These are phyloP conservation scores for Muntiacus muntjak DNA, from an alignment of 2,113 vertebrate species.

Conservation along the genomic window DNA sequence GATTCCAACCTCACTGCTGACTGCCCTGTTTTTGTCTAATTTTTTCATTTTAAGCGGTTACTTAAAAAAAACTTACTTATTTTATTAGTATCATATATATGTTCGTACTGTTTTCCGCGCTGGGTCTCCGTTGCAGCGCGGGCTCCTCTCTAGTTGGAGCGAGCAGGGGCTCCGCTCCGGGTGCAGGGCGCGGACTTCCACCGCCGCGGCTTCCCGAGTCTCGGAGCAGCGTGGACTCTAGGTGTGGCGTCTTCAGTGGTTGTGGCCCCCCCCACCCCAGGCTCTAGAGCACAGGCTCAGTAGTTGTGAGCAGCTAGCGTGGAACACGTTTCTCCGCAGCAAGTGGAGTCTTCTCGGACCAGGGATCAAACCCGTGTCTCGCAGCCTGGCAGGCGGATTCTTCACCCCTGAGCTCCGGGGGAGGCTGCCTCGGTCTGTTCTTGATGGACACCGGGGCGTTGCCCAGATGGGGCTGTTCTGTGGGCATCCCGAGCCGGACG, in stretches of 20 bases:
- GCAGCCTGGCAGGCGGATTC: neutral
- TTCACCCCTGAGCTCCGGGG: no score
- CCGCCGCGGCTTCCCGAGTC: neutral
- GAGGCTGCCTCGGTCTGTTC: accelerated
- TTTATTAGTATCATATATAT: accelerated
- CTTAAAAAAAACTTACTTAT: neutral
- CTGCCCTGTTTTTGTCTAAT: accelerated
- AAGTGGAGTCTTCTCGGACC: neutral
- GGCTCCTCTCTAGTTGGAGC: accelerated
- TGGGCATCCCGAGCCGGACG: neutral
- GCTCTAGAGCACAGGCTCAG: neutral
- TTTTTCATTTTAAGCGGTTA: neutral
- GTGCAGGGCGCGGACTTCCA: accelerated
- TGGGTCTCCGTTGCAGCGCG: accelerated
- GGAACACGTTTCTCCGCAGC: neutral
- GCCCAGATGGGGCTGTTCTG: accelerated
- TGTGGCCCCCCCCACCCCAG: accelerated
- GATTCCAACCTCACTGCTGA: neutral
- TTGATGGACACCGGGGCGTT: neutral
- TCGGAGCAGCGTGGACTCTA: accelerated
- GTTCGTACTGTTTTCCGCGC: accelerated
- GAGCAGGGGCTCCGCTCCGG: neutral
- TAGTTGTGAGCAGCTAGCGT: accelerated
- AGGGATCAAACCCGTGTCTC: neutral
- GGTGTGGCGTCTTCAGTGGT: neutral